These are phyloP conservation scores for Trichonephila clavata DNA, from an alignment of 1,140 invertebrate species.

Conservation along the genomic window DNA sequence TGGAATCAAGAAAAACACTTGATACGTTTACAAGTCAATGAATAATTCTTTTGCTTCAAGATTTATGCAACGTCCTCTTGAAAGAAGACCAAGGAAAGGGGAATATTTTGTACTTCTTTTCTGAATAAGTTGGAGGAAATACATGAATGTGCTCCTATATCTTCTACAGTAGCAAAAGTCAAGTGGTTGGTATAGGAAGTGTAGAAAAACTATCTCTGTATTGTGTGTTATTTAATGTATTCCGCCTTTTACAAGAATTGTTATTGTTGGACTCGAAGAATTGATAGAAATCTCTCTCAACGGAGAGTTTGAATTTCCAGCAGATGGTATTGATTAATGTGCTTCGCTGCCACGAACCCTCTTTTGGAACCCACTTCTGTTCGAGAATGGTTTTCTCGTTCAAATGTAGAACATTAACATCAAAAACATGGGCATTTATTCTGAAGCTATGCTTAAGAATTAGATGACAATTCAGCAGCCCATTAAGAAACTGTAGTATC, in stretches of 20 bases:
- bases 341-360: background rate
- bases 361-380: background rate
- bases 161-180: background rate
- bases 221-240: slow-evolving; percentile 43
- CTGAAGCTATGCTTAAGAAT: background rate
- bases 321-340: slow-evolving; percentile 60
- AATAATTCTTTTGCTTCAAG: slow-evolving; percentile 66
- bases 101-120: slow-evolving; percentile 5
- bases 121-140: slow-evolving; percentile 26
- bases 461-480: background rate
- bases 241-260: slow-evolving; percentile 50
- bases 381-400: slow-evolving; percentile 3
- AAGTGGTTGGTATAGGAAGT: background rate
- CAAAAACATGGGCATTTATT: background rate
- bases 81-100: background rate
- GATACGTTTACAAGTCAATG: slow-evolving; percentile 72
- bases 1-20: slow-evolving; percentile 67
- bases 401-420: background rate
- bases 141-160: background rate
- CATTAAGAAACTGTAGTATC: background rate
- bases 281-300: slow-evolving; percentile 34
- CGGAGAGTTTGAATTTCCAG: slow-evolving; percentile 15
- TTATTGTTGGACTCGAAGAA: slow-evolving; percentile 30
- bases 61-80: slow-evolving; percentile 21
- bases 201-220: slow-evolving; percentile 36